phyloP scores from a whole-genome alignment of 1,140 invertebrate genomes.

The Caenorhabditis inopinata region DNA sequence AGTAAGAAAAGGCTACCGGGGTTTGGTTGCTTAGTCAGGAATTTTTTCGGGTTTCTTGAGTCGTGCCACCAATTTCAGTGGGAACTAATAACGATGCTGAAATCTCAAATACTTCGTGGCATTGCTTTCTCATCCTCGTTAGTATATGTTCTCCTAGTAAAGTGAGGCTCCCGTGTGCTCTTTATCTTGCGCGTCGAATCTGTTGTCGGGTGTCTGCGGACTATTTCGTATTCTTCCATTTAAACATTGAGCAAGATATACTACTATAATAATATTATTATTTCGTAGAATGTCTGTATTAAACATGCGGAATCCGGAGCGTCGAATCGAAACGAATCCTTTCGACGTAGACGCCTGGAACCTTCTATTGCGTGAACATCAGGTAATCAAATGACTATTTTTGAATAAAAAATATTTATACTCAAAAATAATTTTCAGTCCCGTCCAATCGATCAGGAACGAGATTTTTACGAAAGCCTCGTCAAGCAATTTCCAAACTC shows the following conservation, averaged over 20 bases:
- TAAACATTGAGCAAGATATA: background rate
- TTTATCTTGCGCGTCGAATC: background rate
- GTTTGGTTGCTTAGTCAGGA: too few relatives aligned
- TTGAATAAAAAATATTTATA: background rate
- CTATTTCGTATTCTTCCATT: background rate
- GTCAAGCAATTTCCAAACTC: conserved; percentile 90
- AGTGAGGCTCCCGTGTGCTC: background rate
- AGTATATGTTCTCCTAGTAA: too few relatives aligned
- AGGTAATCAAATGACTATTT: conserved; percentile 64
- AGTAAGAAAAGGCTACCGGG: too few relatives aligned
- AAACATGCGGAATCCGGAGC: conserved; percentile 41
- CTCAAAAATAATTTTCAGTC: conserved; percentile 70
- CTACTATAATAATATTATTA: background rate
- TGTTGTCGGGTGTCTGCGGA: background rate
- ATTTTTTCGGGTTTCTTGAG: too few relatives aligned
- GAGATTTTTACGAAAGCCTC: conserved; percentile 87
- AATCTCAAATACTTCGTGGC: too few relatives aligned
- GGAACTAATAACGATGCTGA: too few relatives aligned
- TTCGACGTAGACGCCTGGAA: conserved; percentile 97
- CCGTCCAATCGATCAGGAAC: conserved; percentile 84
- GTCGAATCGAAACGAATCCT: conserved; percentile 70
- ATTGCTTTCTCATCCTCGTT: too few relatives aligned
- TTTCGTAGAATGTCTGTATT: background rate
- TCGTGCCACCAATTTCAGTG: too few relatives aligned
- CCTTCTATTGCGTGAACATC: conserved; percentile 83